Evolutionary conservation across 2,888 invertebrate species (phyloP), one percentile per base, ranked within the genome.

Genomic region (Anoncus sp.): DNA sequence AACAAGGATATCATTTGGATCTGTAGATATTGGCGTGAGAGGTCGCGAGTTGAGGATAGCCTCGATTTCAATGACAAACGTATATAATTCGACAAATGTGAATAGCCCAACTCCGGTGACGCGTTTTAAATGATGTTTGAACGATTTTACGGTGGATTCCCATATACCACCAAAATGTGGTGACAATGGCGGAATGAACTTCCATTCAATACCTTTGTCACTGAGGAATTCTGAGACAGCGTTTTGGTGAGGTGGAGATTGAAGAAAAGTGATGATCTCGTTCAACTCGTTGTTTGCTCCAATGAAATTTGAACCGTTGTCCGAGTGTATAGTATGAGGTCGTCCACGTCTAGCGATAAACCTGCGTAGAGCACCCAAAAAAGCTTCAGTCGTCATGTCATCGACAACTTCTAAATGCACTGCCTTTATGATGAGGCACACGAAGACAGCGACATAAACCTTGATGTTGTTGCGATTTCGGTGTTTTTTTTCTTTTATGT

Each of bases 71-170:
- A 76, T 53, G 2, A 67, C 18, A 14, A 82, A 40, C 0, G 81
- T 82, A 40, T 71, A 71, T 4, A 77, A 80, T 43, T 86, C 82
- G 60, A 85, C 83, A 43, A 75, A 83, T 2, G 75, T 85, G 18
- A 60, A 69, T 43, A 66, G 51, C 40, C n/a, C 18, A 71, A 92
- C 92, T 83, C 78, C 69, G 0, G 82, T 55, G 0, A 82, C 69
- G 7, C 84, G 73, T 16, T 80, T 73, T 2, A 87, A 49, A 22
- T 75, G 69, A 9, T 66, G 62, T 27, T 75, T 75, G 3, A 75
- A 75, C 5, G 69, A 62, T n/a, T 69, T 63, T 1, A 75, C 69
- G 6, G 69, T 62, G 5, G 75, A 51, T 53, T 75, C 74, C 71
- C 71, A 71, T 12, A 71, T 45, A 12, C 71, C 62, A 6, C 63